A percentile compares a stretch with the other conserved stretches of the same genome.
phyloP scores from a whole-genome alignment of 1,140 invertebrate genomes.

The Pseudomyrmex flavicornis region DNA sequence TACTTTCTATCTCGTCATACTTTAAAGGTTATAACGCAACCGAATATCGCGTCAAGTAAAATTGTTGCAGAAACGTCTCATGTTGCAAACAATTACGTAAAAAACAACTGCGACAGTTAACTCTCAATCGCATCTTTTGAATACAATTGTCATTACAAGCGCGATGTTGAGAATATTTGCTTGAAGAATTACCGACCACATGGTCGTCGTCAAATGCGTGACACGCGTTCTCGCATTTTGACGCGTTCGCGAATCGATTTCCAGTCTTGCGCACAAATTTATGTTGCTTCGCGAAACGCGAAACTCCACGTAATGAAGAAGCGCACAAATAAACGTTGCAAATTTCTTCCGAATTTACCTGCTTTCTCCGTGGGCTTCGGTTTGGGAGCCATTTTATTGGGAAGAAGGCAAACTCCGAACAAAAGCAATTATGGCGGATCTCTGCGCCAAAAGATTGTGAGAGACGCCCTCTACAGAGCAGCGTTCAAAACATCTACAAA shows the following conservation, averaged over 20 bases:
- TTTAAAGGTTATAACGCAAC: constrained; percentile 24
- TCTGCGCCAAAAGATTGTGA: too few relatives aligned
- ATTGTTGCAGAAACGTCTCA: background rate
- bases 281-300: too few relatives aligned
- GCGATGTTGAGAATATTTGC: background rate
- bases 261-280: too few relatives aligned
- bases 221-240: background rate
- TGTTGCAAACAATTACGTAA: background rate
- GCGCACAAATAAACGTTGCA: background rate
- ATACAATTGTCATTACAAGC: background rate
- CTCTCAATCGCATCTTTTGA: background rate
- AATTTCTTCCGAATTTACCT: constrained; percentile 82
- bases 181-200: constrained; percentile 33
- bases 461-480: too few relatives aligned
- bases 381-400: constrained; percentile 88
- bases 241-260: background rate
- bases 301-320: too few relatives aligned
- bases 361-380: constrained; percentile 88
- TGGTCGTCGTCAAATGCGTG: constrained; percentile 15
- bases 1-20: background rate
- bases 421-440: background rate
- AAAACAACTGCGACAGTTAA: background rate
- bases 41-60: background rate
- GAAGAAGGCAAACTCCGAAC: constrained; percentile 39
- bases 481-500: too few relatives aligned